Evolutionary conservation across 2,797 vertebrate genomes (phyloP).

Genomic region (Crax fasciolata): DNA sequence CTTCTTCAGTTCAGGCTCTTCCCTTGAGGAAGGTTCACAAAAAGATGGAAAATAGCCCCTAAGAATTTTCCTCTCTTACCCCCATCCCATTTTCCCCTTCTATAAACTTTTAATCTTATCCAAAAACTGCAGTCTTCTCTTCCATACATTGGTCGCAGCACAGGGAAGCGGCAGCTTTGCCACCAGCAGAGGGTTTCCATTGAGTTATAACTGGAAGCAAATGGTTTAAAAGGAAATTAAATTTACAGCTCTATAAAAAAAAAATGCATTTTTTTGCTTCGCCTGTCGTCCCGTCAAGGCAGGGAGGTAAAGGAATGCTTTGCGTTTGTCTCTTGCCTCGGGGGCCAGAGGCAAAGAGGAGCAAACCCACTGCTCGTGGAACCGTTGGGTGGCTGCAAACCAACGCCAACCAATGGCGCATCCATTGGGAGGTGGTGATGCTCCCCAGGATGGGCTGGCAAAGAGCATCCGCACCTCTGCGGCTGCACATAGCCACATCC

Average conservation of each 20-base stretch:
- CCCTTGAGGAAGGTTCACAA: background rate
- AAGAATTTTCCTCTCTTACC: conserved; percentile 64
- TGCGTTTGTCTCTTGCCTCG: conserved; percentile 35
- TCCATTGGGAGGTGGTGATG: background rate
- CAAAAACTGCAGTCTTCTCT: background rate
- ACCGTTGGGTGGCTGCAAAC: background rate
- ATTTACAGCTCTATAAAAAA: conserved; percentile 70
- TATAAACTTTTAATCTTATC: conserved; percentile 44
- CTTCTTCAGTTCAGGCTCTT: background rate
- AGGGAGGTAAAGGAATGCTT: conserved; percentile 67
- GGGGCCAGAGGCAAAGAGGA: conserved; percentile 21
- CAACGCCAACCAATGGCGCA: too few relatives aligned
- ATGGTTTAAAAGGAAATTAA: conserved; percentile 82
- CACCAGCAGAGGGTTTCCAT: conserved; percentile 69
- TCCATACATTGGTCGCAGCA: background rate
- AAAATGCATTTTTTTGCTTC: conserved; percentile 63
- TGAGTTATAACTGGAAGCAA: conserved; percentile 81
- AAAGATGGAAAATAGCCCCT: conserved; percentile 26
- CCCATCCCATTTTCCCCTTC: background rate
- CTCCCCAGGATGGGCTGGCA: background rate
- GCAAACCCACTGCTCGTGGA: background rate
- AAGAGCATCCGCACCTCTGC: accelerated
- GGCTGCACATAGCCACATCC: accelerated
- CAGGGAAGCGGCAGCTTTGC: conserved; percentile 46
- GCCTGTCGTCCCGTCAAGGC: conserved; percentile 16